Evolutionary conservation across 2,797 vertebrate genomes (phyloP), one percentile per base, ranked within the genome.

Genomic region (Galaxias olidus): DNA sequence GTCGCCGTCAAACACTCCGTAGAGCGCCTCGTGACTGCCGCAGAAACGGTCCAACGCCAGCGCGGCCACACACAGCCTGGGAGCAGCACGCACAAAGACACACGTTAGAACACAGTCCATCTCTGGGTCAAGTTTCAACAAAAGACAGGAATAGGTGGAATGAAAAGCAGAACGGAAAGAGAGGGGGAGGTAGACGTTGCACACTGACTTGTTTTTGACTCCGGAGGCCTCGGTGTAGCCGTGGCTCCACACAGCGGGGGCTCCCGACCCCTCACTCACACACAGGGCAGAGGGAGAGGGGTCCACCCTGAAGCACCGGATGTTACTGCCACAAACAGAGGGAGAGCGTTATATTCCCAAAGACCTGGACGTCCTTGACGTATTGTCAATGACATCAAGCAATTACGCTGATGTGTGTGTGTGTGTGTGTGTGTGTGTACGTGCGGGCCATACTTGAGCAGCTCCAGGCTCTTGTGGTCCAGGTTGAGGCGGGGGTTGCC

Each of bases 1-100:
- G 84, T 99, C 97, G 0, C 97, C 97, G 0, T 99, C 97, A 44
- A 99, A 99, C 12, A 99, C 94, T 0, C 97, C 97, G 0, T 98
- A 99, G 44, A 98, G 92, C 1, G 96, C 96, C 72, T 98, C 97
- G 4, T 94, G 90, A 76, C 88, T 93, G 65, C 96, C 96, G 0
- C 96, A 95, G 91, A 99, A 98, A 72, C 95, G 94, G 76, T 95
- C 97, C 69, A 95, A 93, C 0, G 96, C 95, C 78, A 99, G 92
- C 1, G 97, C 96, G 0, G 97, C 97, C 20, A 99, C 97, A 47
- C 96, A 99, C 50, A 98, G 81, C 84, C 97, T 99, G 76, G 20
- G 0, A 54, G 19, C 47, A 17, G 48, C 18, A 60, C 59, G 69
- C 46, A 48, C 18, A 49, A 6, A 43, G 12, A 55, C 43, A 65